A percentile compares a stretch with the other conserved stretches of the same genome.
Evolutionary conservation across 1,140 invertebrate genomes (phyloP).

Genomic region (Carcinoscorpius rotundicauda): DNA sequence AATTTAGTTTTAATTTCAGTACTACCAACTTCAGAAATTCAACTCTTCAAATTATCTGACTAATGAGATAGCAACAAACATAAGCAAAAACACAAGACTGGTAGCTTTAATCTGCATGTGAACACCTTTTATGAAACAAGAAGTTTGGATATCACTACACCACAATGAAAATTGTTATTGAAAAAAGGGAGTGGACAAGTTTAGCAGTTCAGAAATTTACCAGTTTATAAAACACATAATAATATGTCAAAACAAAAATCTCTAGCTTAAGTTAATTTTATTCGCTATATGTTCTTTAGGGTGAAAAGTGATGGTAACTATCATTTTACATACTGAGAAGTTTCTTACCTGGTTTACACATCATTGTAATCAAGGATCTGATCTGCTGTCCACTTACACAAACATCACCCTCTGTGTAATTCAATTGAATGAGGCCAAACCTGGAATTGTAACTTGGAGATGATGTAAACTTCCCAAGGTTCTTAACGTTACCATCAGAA

Average conservation of each 20-base stretch:
- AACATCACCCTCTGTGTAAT: conserved; percentile 15
- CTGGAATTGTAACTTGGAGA: conserved; percentile 13
- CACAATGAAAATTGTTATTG: neutral
- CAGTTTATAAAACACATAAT: neutral
- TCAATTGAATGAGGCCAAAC: conserved; percentile 11
- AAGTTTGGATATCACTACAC: too few relatives aligned
- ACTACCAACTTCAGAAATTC: too few relatives aligned
- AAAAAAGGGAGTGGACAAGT: neutral
- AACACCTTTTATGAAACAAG: too few relatives aligned
- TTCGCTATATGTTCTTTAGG: conserved; percentile 3
- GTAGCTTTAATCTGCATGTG: too few relatives aligned
- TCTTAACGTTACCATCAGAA: conserved; percentile 8
- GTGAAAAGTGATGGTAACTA: conserved; percentile 2
- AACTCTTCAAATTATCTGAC: too few relatives aligned
- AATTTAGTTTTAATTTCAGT: too few relatives aligned
- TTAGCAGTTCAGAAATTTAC: neutral
- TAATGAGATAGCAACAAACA: too few relatives aligned
- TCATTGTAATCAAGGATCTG: conserved; percentile 15
- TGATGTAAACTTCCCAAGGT: conserved; percentile 16
- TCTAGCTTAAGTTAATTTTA: neutral
- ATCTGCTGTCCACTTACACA: conserved; percentile 7
- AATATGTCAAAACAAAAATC: neutral
- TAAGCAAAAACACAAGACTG: too few relatives aligned
- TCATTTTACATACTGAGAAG: too few relatives aligned
- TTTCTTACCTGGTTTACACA: conserved; percentile 24